These are phyloP conservation scores for Rallus limicola DNA, from an alignment of 2,113 vertebrate genomes.

Conservation along the genomic window DNA sequence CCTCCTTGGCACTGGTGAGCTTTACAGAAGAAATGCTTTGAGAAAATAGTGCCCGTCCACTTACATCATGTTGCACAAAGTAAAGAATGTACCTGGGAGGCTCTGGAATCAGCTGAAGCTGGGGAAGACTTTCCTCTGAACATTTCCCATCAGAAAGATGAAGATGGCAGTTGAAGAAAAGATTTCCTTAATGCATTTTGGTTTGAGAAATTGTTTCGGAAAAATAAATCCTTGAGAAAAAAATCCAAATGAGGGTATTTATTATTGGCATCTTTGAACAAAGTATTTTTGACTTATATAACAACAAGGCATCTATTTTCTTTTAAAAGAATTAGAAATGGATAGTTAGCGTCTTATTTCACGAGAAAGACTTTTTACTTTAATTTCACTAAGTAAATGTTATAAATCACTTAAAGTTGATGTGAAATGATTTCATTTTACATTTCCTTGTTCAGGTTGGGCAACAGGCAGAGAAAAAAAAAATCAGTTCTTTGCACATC, in stretches of 20 bases:
- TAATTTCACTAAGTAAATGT: conserved; percentile 1
- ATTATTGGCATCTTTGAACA: background rate
- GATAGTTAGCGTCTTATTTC: background rate
- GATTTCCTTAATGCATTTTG: background rate
- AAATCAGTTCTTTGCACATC: conserved; percentile 19
- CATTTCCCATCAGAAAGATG: background rate
- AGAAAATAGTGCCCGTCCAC: background rate
- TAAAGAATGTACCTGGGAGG: background rate
- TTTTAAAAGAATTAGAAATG: background rate
- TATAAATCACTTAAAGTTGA: conserved; percentile 2
- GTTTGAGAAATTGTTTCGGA: background rate
- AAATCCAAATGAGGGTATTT: background rate
- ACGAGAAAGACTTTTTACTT: background rate
- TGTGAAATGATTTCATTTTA: conserved; percentile 1
- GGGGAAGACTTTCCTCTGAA: background rate
- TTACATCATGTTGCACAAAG: background rate
- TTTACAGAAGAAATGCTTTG: background rate
- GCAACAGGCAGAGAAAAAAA: background rate
- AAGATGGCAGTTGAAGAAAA: background rate
- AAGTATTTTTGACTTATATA: background rate
- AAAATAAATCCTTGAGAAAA: background rate
- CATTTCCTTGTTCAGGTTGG: background rate
- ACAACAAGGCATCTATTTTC: background rate
- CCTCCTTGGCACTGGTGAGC: fast-evolving
- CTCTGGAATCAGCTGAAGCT: background rate